Base-by-base conservation (phyloP, 1,140 invertebrate species). In the Zaprionus vittiger region DNA sequence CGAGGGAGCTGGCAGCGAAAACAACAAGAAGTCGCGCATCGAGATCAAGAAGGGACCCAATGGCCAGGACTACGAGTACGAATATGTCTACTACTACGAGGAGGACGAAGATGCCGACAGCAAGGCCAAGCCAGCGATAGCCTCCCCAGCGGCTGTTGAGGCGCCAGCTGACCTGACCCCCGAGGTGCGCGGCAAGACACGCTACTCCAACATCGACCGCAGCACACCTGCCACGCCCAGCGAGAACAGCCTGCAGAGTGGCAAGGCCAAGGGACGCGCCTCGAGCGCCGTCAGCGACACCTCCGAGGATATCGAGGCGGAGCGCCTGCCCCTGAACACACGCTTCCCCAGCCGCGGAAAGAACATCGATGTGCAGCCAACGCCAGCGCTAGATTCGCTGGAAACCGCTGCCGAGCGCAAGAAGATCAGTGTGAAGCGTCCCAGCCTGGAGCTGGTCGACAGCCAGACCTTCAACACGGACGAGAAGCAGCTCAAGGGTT, bases 31-130 rank as follows among this genome's bases (percentile, higher is more conserved):
- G 41, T 96, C 96, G 1, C 93, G 95, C 72, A 96, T 96, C 72
- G 95, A 97, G 94, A 95, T 97, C 31, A 97, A 97, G 82, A 97
- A 97, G 93, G 97, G 96, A 26, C 96, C 96, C n/a, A 97, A 97
- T 84, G 97, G 97, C 5, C 96, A 97, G 93, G 97, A 98, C 81
- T 97, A 98, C 83, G 97, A 98, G 93, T 98, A 97, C 91, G 97
- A 97, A 91, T 98, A 98, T 80, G 96, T 97, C 20, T 98, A 98
- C 84, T 98, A 98, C 91, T 98, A 98, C 82, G 97, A 97, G 72
- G 96, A 97, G 76, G 96, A 97, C 71, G 96, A 97, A 2, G 96
- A 96, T 37, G 95, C 95, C 59, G 93, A 91, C 57, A 93, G 92
- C 72, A 92, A 92, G 54, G 52, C 79, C 15, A 83, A 91, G 41